Conservation (phyloP, 2,113 vertebrate genomes). For the Psophia crepitans region DNA sequence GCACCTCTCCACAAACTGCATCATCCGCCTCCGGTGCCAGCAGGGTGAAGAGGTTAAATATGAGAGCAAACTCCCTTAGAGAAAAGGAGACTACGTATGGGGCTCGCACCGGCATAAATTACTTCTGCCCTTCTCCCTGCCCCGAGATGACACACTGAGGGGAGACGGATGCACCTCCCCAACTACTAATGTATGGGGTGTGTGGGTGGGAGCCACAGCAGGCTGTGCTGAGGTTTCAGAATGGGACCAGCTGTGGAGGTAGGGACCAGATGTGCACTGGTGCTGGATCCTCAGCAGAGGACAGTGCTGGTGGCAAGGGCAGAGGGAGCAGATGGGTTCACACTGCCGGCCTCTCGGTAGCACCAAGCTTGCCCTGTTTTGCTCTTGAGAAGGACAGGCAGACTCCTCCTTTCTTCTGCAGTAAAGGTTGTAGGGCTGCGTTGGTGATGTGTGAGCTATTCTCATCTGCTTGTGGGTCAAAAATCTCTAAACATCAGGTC, state of each 20-base stretch:
- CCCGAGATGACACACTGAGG: neutral
- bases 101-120: neutral
- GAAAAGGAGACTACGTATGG: neutral
- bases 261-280: neutral
- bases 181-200: neutral
- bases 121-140: neutral
- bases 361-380: neutral
- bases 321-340: neutral
- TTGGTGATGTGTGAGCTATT: neutral
- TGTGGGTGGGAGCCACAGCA: neutral
- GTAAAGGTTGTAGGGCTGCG: neutral
- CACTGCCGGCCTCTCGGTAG: neutral
- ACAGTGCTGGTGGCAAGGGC: neutral
- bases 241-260: neutral
- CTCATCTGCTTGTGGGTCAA: neutral
- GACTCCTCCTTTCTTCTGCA: neutral
- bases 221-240: neutral
- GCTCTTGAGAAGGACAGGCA: neutral
- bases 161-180: neutral
- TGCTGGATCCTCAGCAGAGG: neutral
- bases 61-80: neutral
- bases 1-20: constrained; percentile 45
- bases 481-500: neutral
- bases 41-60: constrained; percentile 29
- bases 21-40: constrained; percentile 18